A percentile compares a stretch with the other conserved stretches of the same genome.
Evolutionary conservation across 64 coral and sea anemone genomes (phyloP).

Genomic region (Acropora tenuis): DNA sequence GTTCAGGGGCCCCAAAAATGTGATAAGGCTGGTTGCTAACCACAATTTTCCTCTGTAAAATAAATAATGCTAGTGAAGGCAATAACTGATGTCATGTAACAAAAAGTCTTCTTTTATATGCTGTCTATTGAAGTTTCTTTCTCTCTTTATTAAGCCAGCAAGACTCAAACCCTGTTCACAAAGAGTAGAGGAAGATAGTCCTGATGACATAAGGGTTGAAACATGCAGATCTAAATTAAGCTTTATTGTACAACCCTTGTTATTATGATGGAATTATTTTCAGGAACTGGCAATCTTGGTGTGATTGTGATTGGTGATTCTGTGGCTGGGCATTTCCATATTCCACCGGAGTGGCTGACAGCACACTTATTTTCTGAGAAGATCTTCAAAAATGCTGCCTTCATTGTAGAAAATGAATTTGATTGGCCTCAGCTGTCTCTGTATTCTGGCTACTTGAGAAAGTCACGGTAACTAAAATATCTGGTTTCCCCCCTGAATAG

Average conservation of each 20-base stretch:
- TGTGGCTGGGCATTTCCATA: slow-evolving; percentile 86
- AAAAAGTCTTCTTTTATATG: too few relatives aligned
- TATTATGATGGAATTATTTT: neutral
- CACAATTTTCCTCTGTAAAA: too few relatives aligned
- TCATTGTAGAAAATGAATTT: slow-evolving; percentile 89
- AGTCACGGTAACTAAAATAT: slow-evolving; percentile 40
- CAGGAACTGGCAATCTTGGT: slow-evolving; percentile 90
- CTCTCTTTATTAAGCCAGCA: too few relatives aligned
- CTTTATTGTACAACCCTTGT: neutral
- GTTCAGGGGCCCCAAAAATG: too few relatives aligned
- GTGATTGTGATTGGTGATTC: slow-evolving; percentile 95
- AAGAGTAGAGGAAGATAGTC: neutral
- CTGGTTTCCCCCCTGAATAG: neutral
- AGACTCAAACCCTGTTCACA: neutral
- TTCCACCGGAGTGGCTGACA: slow-evolving; percentile 94
- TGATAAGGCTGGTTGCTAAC: too few relatives aligned
- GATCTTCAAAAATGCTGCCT: slow-evolving; percentile 75
- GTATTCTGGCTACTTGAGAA: slow-evolving; percentile 76
- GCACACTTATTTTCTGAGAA: slow-evolving; percentile 53
- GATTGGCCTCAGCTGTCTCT: slow-evolving; percentile 95
- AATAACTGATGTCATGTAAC: too few relatives aligned
- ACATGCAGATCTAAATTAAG: neutral
- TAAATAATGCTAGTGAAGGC: too few relatives aligned
- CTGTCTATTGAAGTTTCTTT: too few relatives aligned
- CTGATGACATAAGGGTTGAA: neutral